Evolutionary conservation across 2,888 invertebrate genomes (phyloP).

Genomic region (Apamea anceps): DNA sequence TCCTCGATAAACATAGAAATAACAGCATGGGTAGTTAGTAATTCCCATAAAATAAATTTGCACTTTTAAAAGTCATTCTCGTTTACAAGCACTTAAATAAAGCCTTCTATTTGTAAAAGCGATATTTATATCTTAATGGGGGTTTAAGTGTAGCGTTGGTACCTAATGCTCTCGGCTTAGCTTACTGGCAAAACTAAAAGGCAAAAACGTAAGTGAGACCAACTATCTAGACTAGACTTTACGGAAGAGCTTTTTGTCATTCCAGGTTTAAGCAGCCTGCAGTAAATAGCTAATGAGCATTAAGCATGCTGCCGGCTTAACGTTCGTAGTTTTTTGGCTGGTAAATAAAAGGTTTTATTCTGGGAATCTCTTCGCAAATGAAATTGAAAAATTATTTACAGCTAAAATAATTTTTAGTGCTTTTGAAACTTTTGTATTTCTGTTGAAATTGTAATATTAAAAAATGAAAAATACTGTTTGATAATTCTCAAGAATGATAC

Average conservation of each 20-base stretch:
- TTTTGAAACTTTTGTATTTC: slow-evolving; percentile 1
- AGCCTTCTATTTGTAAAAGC: slow-evolving; percentile 39
- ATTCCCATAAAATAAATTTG: slow-evolving; percentile 11
- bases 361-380: background rate
- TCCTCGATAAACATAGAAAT: background rate
- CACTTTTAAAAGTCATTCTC: slow-evolving; percentile 29
- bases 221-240: slow-evolving; percentile 53
- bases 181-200: slow-evolving; percentile 52
- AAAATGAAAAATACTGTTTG: slow-evolving; percentile 1
- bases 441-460: background rate
- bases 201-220: slow-evolving; percentile 61
- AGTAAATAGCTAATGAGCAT: slow-evolving; percentile 60
- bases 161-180: slow-evolving; percentile 52
- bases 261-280: slow-evolving; percentile 54
- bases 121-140: slow-evolving; percentile 56
- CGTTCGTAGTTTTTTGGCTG: slow-evolving; percentile 11
- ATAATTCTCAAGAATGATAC: background rate
- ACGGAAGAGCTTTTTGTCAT: slow-evolving; percentile 59
- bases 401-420: background rate
- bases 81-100: slow-evolving; percentile 44
- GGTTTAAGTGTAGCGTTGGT: slow-evolving; percentile 42
- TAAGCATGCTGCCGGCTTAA: slow-evolving; percentile 44
- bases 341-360: slow-evolving; percentile 22
- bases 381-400: background rate
- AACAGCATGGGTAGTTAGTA: background rate